Conservation (phyloP, 2,113 vertebrate genomes). For the Fulmarus glacialis region DNA sequence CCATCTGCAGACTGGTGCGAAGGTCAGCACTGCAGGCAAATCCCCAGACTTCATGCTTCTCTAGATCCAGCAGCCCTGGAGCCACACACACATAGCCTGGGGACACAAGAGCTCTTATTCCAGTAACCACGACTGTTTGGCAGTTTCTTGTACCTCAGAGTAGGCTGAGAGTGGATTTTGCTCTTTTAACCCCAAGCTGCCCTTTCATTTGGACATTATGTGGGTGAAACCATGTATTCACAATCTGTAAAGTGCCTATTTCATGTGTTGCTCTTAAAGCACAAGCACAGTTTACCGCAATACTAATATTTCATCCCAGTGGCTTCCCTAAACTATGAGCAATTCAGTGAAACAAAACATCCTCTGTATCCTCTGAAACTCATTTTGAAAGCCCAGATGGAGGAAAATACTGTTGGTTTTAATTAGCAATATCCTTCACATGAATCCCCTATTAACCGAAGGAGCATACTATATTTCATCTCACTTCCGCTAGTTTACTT, state of each 20-base stretch:
- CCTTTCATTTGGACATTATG: neutral
- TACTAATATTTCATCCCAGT: constrained; percentile 11
- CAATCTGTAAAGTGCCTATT: neutral
- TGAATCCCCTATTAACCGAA: constrained; percentile 12
- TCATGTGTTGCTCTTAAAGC: neutral
- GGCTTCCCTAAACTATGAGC: neutral
- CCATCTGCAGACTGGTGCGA: neutral
- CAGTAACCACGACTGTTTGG: neutral
- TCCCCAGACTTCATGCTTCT: neutral
- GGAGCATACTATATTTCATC: neutral
- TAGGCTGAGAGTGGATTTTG: neutral
- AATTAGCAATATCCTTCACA: constrained; percentile 39
- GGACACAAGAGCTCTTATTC: neutral
- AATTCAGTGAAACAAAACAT: constrained; percentile 11
- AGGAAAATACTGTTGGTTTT: constrained; percentile 8
- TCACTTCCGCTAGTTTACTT: constrained; percentile 45
- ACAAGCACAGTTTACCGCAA: neutral
- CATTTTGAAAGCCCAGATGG: constrained; percentile 21
- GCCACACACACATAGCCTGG: neutral
- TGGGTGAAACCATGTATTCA: neutral
- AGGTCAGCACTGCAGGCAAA: neutral
- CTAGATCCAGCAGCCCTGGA: neutral
- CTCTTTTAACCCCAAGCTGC: neutral
- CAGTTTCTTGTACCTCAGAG: neutral
- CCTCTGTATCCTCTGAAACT: constrained; percentile 10